A percentile compares a stretch with the other conserved stretches of the same genome.
phyloP scores from a whole-genome alignment of 2,113 vertebrate genomes.

The Cygnus atratus region DNA sequence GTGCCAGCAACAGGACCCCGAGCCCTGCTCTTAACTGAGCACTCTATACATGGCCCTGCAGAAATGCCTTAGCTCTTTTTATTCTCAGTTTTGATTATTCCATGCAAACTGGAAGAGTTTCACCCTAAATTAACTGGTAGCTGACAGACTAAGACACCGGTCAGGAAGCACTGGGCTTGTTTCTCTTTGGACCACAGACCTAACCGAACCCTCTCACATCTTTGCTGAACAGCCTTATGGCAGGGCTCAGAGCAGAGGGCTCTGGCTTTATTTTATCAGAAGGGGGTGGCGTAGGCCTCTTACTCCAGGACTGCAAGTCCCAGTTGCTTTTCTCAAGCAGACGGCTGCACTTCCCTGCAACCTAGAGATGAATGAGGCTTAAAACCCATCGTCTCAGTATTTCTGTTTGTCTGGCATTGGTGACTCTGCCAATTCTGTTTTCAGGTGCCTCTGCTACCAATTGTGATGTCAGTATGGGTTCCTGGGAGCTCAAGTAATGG shows the following conservation, averaged over 20 bases:
- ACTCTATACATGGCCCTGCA: background rate
- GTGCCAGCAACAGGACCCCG: no score
- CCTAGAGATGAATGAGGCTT: background rate
- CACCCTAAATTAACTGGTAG: background rate
- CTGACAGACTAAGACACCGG: background rate
- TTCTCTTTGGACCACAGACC: background rate
- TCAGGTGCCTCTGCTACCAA: fast-evolving
- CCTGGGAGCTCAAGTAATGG: background rate
- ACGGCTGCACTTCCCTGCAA: background rate
- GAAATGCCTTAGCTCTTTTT: background rate
- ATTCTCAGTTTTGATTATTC: background rate
- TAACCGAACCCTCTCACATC: background rate
- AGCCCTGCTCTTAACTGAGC: background rate
- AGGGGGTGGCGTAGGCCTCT: background rate
- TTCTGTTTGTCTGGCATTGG: fast-evolving
- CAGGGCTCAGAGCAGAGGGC: background rate
- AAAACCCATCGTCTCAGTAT: background rate
- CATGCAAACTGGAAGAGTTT: background rate
- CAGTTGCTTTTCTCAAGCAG: background rate
- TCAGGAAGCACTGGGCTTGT: background rate
- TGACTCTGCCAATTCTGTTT: background rate
- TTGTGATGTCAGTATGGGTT: background rate
- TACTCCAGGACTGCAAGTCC: background rate
- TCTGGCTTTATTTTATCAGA: background rate
- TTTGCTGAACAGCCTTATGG: background rate